A percentile compares a stretch with the other conserved stretches of the same genome.
Evolutionary conservation across 2,888 invertebrate genomes (phyloP).

Genomic region (Eilema caniola): DNA sequence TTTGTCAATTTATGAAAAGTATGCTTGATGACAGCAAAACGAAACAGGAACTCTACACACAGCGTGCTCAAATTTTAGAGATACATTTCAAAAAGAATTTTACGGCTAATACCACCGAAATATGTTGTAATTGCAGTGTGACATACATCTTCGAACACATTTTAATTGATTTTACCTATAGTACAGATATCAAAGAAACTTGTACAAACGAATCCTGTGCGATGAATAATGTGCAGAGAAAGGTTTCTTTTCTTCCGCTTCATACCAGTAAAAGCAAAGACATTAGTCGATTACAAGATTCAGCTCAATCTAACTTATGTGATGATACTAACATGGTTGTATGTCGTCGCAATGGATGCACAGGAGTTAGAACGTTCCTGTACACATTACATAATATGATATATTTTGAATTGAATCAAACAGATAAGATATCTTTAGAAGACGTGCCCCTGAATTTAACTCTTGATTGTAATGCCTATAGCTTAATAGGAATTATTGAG

Average conservation of each 20-base stretch:
- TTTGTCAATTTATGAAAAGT: constrained; percentile 8
- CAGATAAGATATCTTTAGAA: neutral
- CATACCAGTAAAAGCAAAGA: constrained; percentile 3
- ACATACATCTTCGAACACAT: constrained; percentile 8
- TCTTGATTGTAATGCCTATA: neutral
- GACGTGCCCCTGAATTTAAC: neutral
- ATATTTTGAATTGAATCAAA: neutral
- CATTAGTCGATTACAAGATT: constrained; percentile 2
- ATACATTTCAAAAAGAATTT: neutral
- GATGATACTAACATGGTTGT: constrained; percentile 2
- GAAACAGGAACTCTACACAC: constrained; percentile 1
- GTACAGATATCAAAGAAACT: constrained; percentile 6
- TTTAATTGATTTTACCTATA: constrained; percentile 9
- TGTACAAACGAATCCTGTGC: constrained; percentile 11
- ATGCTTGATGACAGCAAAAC: constrained; percentile 7
- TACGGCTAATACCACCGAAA: constrained; percentile 8
- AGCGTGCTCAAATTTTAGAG: neutral
- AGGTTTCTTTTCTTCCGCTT: too few relatives aligned
- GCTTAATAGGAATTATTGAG: constrained; percentile 2
- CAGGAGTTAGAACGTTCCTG: neutral
- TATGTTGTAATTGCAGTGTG: constrained; percentile 9
- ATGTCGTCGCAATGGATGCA: constrained; percentile 1
- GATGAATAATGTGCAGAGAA: neutral
- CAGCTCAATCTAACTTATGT: neutral
- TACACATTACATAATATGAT: neutral